A percentile compares a stretch with the other conserved stretches of the same genome.
These are phyloP conservation scores for Desoria tigrina DNA, from an alignment of 2,888 invertebrate species.

Conservation along the genomic window DNA sequence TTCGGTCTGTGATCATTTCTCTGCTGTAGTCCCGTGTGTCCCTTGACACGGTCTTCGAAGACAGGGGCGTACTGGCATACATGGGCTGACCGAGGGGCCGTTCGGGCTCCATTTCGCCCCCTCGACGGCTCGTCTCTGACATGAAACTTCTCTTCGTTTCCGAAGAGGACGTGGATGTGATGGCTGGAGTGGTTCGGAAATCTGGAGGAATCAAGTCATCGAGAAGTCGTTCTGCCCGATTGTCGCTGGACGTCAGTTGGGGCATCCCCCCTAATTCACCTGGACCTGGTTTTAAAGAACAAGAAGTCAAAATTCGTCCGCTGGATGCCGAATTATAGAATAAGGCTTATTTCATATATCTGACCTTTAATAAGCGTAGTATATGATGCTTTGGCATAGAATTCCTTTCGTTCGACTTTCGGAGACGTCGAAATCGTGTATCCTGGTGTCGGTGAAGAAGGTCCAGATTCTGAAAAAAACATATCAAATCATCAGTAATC, in stretches of 20 bases:
- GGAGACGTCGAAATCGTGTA: constrained; percentile 40
- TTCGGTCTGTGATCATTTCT: constrained; percentile 42
- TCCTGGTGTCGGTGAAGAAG: constrained; percentile 43
- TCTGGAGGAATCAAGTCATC: constrained; percentile 37
- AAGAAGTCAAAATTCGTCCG: not conserved
- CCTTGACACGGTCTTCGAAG: constrained; percentile 25
- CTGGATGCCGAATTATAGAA: not conserved
- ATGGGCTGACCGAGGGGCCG: constrained; percentile 44
- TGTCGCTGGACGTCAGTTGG: not conserved
- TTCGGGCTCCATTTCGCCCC: constrained; percentile 17
- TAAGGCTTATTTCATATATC: constrained; percentile 1
- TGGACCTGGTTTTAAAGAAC: constrained; percentile 14
- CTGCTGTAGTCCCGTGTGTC: constrained; percentile 29
- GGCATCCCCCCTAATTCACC: constrained; percentile 22
- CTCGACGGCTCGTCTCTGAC: constrained; percentile 26
- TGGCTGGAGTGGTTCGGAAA: constrained; percentile 25
- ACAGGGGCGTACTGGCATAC: constrained; percentile 47
- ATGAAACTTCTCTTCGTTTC: constrained; percentile 40
- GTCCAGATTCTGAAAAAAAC: constrained; percentile 40
- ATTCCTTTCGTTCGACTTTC: constrained; percentile 51
- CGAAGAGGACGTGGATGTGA: constrained; percentile 22
- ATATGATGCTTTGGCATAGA: constrained; percentile 51
- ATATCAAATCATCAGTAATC: too few relatives aligned
- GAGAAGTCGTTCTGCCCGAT: constrained; percentile 27
- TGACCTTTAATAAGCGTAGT: constrained; percentile 50